phyloP scores from a whole-genome alignment of 2,888 invertebrate species.

The Theretra japonica region DNA sequence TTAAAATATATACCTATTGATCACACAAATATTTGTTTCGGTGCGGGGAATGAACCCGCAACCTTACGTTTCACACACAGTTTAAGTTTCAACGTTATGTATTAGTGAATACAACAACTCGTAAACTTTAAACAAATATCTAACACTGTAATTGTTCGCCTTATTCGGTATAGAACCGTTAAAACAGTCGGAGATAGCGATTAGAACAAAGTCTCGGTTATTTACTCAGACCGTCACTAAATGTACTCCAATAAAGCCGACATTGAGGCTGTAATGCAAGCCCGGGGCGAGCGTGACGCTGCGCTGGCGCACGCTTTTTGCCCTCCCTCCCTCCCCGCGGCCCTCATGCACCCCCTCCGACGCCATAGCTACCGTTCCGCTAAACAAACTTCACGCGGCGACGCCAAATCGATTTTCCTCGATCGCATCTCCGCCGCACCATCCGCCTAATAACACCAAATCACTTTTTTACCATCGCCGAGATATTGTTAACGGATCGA shows the following conservation, averaged over 20 bases:
- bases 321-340: constrained; percentile 37
- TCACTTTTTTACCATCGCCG: constrained; percentile 71
- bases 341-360: constrained; percentile 35
- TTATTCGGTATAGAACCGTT: constrained; percentile 52
- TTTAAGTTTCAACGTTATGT: too few species aligned
- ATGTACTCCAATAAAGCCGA: constrained; percentile 60
- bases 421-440: constrained; percentile 73
- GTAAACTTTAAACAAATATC: neutral
- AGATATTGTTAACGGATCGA: constrained; percentile 76
- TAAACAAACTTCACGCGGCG: constrained; percentile 83
- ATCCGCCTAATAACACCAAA: constrained; percentile 74
- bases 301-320: constrained; percentile 62
- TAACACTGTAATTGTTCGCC: neutral
- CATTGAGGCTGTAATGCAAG: constrained; percentile 48
- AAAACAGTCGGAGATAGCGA: constrained; percentile 46
- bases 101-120: too few species aligned
- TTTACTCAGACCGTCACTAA: constrained; percentile 67
- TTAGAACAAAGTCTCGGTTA: constrained; percentile 56
- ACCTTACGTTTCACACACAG: too few species aligned
- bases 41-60: too few species aligned
- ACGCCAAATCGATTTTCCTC: constrained; percentile 77
- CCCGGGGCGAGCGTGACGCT: constrained; percentile 57
- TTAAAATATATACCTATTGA: too few species aligned
- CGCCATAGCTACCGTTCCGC: constrained; percentile 69
- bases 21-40: too few species aligned